phyloP scores from a whole-genome alignment of 2,888 invertebrate species.

The Achlya flavicornis region DNA sequence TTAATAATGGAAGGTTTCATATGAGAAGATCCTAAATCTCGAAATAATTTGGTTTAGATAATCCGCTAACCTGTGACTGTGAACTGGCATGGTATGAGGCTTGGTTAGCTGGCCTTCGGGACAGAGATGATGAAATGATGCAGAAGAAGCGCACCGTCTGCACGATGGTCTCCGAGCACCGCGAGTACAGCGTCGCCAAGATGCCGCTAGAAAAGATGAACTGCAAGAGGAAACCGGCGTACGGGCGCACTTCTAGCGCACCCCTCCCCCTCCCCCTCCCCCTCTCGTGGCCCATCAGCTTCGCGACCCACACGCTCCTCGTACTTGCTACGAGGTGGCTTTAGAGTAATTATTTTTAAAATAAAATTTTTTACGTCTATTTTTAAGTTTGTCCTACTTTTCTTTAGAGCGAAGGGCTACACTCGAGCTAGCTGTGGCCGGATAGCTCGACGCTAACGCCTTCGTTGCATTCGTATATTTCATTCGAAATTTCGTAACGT shows the following conservation, averaged over 20 bases:
- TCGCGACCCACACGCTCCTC: slow-evolving; percentile 55
- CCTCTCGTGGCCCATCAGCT: slow-evolving; percentile 42
- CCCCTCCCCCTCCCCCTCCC: slow-evolving; percentile 19
- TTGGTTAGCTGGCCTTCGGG: slow-evolving; percentile 90
- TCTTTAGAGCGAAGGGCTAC: slow-evolving; percentile 56
- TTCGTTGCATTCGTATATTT: slow-evolving; percentile 54
- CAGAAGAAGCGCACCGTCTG: slow-evolving; percentile 93
- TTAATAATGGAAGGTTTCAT: background rate
- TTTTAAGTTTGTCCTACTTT: slow-evolving; percentile 47
- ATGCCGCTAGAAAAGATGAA: slow-evolving; percentile 93
- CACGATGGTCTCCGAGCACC: slow-evolving; percentile 90
- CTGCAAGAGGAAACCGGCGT: slow-evolving; percentile 88
- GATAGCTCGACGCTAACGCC: slow-evolving; percentile 60
- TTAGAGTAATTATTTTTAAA: slow-evolving; percentile 46
- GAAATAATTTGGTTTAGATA: slow-evolving; percentile 83
- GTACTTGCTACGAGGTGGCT: slow-evolving; percentile 62
- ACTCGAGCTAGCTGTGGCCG: slow-evolving; percentile 78
- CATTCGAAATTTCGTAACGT: slow-evolving; percentile 58
- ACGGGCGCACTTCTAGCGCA: slow-evolving; percentile 64
- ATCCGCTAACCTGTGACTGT: slow-evolving; percentile 94
- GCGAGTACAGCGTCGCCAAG: slow-evolving; percentile 92
- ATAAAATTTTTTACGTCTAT: slow-evolving; percentile 34
- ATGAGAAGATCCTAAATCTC: background rate
- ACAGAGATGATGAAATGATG: slow-evolving; percentile 94
- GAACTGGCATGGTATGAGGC: slow-evolving; percentile 94